Base-by-base conservation (phyloP, 2,797 vertebrate genomes). In the Myoxocephalus aenaeus region DNA sequence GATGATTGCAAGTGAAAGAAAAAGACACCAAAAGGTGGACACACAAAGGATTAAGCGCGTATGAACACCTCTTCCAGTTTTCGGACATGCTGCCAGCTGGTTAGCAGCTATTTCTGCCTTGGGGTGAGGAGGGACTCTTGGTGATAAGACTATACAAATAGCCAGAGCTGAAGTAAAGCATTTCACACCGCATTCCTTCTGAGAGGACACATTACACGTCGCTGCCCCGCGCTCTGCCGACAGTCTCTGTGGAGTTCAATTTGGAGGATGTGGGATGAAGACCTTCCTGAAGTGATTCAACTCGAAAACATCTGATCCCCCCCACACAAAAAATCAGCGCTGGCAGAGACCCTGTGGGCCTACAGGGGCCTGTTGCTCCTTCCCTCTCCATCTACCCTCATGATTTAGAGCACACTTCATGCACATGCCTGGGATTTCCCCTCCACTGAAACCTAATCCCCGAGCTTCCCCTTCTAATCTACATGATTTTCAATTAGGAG, bases 401-500 rank as follows among this genome's bases (percentile, higher is more conserved):
- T 89, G 86, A 90, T 92, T 93, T 89, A 90, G 85, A 80, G 72
- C 80, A 71, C 38, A 56, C 81, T 84, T 82, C 65, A 65, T 53
- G 68, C 86, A 91, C 85, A 87, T 91, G 83, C 80, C 65, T 77
- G 85, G 87, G 85, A 90, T 89, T 90, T 84, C 84, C 90, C 77
- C 80, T 82, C 61, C 27, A 32, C 71, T 84, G 89, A 85, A 91
- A 92, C 75, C 1, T 68, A 85, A 93, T 88, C 85, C 86, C 70
- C 0, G 14, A 71, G 80, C 80, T 88, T 89, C 89, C 81, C 75
- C 77, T 64, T 86, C 77, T 86, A 91, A 88, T 88, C 84, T 91
- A 80, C 86, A 73, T 86, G 81, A 93, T 92, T 91, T 54, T 93
- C 88, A 93, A 94, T 93, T 91, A 91, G 81, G 84, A 80, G 74